These are phyloP conservation scores for Platycheirus albimanus DNA, from an alignment of 2,888 invertebrate genomes.

Conservation along the genomic window DNA sequence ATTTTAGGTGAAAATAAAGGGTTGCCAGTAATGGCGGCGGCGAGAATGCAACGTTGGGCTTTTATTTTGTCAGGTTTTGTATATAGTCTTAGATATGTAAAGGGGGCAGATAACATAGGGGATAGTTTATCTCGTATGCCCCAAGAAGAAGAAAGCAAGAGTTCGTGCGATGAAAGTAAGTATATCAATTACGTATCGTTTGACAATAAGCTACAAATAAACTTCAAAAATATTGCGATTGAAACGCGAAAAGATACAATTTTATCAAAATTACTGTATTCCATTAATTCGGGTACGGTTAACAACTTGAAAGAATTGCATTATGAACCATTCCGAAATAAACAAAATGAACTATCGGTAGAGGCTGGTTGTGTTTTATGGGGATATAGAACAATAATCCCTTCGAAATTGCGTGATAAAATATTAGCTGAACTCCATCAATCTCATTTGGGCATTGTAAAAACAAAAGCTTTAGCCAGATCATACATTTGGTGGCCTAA, in stretches of 20 bases:
- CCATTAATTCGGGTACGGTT: too few species aligned
- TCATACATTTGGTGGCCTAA: slow-evolving; percentile 44
- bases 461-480: slow-evolving; percentile 17
- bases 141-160: neutral
- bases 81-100: slow-evolving; percentile 5
- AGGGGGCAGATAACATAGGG: neutral
- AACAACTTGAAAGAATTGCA: too few species aligned
- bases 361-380: neutral
- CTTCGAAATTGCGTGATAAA: neutral
- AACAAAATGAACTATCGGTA: too few species aligned
- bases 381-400: slow-evolving; percentile 5
- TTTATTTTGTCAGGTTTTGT: slow-evolving; percentile 12
- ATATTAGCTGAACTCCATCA: slow-evolving; percentile 5
- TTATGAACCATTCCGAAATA: too few species aligned
- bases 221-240: too few species aligned
- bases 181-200: too few species aligned
- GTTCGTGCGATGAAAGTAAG: too few species aligned
- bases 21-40: slow-evolving; percentile 10
- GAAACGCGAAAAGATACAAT: too few species aligned
- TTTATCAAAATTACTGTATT: too few species aligned
- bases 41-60: slow-evolving; percentile 23
- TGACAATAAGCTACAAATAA: too few species aligned
- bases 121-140: slow-evolving; percentile 25
- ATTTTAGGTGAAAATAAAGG: slow-evolving; percentile 17
- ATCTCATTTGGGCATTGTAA: slow-evolving; percentile 22